Conservation (phyloP, 2,797 vertebrate genomes). For the Simalia tracyae region DNA sequence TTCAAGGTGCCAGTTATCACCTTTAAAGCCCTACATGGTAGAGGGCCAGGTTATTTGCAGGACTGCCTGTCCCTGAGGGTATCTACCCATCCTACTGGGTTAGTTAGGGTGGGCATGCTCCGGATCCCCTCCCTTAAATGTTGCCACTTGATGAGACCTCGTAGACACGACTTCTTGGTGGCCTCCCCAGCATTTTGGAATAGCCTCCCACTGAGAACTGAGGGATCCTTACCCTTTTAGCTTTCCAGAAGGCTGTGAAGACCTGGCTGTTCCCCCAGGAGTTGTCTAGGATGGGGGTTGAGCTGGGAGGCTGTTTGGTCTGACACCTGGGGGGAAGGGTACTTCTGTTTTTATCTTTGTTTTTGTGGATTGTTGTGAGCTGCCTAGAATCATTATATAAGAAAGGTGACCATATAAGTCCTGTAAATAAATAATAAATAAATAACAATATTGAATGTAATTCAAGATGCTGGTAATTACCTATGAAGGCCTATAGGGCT, state of each 20-base stretch:
- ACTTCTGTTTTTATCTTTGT: not conserved
- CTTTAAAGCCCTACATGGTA: not conserved
- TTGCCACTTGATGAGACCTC: too few relatives aligned
- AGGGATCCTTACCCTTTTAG: too few relatives aligned
- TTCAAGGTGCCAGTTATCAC: not conserved
- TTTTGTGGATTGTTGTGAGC: not conserved
- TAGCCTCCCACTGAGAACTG: too few relatives aligned
- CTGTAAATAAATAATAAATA: not conserved
- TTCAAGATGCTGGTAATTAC: not conserved
- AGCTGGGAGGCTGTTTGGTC: not conserved
- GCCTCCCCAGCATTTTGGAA: too few relatives aligned
- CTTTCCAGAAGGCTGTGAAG: too few relatives aligned
- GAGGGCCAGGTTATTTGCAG: not conserved
- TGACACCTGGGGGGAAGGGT: not conserved
- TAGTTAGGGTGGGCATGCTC: not conserved
- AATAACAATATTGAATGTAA: not conserved
- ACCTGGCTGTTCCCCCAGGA: too few relatives aligned
- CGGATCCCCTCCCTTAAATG: too few relatives aligned
- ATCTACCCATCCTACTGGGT: not conserved
- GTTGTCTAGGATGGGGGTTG: not conserved
- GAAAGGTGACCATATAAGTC: too few relatives aligned
- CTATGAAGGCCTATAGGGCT: too few relatives aligned
- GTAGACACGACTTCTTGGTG: too few relatives aligned
- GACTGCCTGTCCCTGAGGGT: not conserved
- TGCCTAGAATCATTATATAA: not conserved